These are phyloP conservation scores for Labia minor DNA, from an alignment of 2,888 invertebrate genomes.

Conservation along the genomic window DNA sequence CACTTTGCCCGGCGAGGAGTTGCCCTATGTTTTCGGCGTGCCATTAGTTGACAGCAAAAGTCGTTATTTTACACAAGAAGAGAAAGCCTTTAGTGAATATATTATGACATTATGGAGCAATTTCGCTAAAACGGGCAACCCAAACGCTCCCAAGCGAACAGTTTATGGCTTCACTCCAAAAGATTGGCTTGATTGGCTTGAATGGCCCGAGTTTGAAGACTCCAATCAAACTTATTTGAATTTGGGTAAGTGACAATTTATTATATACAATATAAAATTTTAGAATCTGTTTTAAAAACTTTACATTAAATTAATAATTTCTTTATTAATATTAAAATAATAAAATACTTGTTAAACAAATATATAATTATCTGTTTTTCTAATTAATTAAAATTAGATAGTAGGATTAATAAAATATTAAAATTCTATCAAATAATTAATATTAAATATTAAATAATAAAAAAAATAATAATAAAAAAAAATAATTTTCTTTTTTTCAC, in stretches of 20 bases:
- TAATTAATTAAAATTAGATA: too few relatives aligned
- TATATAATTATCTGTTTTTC: too few relatives aligned
- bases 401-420: too few relatives aligned
- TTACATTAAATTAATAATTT: too few relatives aligned
- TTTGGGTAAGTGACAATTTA: slow-evolving; percentile 47
- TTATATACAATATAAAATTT: not conserved
- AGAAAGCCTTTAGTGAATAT: slow-evolving; percentile 70
- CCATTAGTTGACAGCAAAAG: slow-evolving; percentile 59
- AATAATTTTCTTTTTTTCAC: too few relatives aligned
- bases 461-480: too few relatives aligned
- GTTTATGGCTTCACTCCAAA: slow-evolving; percentile 53
- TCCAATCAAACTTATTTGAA: slow-evolving; percentile 65
- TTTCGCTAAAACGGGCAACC: slow-evolving; percentile 78
- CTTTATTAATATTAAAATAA: too few relatives aligned
- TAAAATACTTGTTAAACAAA: too few relatives aligned
- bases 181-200: slow-evolving; percentile 58
- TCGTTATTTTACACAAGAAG: slow-evolving; percentile 65
- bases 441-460: too few relatives aligned
- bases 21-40: slow-evolving; percentile 77
- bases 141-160: slow-evolving; percentile 58
- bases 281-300: not conserved
- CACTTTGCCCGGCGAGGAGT: slow-evolving; percentile 69
- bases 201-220: slow-evolving; percentile 76
- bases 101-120: slow-evolving; percentile 85
- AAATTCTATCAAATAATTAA: too few relatives aligned